Conservation (phyloP, 2,888 invertebrate species). For the Corbicula japonica region DNA sequence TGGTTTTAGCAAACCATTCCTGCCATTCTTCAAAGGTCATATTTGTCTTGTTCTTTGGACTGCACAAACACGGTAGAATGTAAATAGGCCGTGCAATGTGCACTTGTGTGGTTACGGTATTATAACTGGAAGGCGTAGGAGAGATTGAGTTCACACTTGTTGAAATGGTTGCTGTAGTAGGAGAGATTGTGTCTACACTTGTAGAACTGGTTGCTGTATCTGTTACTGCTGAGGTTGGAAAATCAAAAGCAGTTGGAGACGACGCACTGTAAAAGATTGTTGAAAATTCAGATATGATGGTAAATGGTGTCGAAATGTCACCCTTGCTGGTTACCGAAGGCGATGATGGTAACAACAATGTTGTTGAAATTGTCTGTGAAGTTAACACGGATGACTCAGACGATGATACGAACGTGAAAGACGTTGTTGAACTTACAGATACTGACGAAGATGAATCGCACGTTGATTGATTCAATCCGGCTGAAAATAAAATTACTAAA, state of each 20-base stretch:
- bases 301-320: neutral
- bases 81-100: conserved; percentile 15
- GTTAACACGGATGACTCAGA: neutral
- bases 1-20: conserved; percentile 13
- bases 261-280: too few relatives aligned
- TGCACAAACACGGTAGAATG: conserved; percentile 32
- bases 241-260: too few relatives aligned
- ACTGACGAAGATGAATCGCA: neutral
- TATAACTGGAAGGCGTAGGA: neutral
- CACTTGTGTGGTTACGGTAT: too few relatives aligned
- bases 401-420: neutral
- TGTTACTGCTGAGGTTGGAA: too few relatives aligned
- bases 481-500: too few relatives aligned
- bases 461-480: neutral
- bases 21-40: conserved; percentile 31
- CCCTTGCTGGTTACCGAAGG: neutral
- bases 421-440: neutral
- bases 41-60: neutral
- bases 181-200: neutral
- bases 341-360: neutral
- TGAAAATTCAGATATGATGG: too few relatives aligned
- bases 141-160: neutral
- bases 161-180: neutral
- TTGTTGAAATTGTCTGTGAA: neutral
- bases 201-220: too few relatives aligned